Base-by-base conservation (phyloP, 2,888 invertebrate species). In the Herminia tarsipennalis region DNA sequence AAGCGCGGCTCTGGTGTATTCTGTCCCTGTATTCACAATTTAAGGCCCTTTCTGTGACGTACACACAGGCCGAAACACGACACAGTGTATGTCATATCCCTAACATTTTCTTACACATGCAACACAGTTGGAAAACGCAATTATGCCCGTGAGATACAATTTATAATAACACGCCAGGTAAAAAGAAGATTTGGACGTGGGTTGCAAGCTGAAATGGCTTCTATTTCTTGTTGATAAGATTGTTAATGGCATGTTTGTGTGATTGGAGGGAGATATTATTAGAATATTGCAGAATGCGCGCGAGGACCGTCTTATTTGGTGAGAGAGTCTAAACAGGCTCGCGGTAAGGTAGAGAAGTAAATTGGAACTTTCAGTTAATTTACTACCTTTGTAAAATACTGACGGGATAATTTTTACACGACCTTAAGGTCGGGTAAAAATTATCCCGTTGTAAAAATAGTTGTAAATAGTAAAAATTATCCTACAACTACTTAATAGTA, bases 291-390 rank as follows among this genome's bases (percentile, higher is more conserved):
- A 86, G 78, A 83, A 78, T 83, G 85, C 82, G 81, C 74, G 64
- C 66, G 70, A 66, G 69, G 73, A 74, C 69, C 71, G 78, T 76
- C 86, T 85, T 88, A 88, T 88, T 88, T 84, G 88, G 88, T 77
- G 66, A 74, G 84, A 76, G 78, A 66, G 73, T 63, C 63, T 62
- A 63, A 61, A 49, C 37, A 33, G 64, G 63, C 65, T 76, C 69
- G 67, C 56, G 45, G 74, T 74, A 51, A 29, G 44, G 70, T 76
- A 37, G 14, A 41, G 69, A 32, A 70, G 30, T 25, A 21, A 16
- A 13, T 29, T 2, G 6, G 12, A 22, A 27, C 16, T 2, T 12
- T 18, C 0, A 18, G 9, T 12, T 8, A 17, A 10, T 10, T n/a
- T 21, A 3, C n/a, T 13, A 17, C 1, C 14, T 5, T 14, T 1